phyloP scores from a whole-genome alignment of 1,140 invertebrate species.

The Scylla paramamosain region DNA sequence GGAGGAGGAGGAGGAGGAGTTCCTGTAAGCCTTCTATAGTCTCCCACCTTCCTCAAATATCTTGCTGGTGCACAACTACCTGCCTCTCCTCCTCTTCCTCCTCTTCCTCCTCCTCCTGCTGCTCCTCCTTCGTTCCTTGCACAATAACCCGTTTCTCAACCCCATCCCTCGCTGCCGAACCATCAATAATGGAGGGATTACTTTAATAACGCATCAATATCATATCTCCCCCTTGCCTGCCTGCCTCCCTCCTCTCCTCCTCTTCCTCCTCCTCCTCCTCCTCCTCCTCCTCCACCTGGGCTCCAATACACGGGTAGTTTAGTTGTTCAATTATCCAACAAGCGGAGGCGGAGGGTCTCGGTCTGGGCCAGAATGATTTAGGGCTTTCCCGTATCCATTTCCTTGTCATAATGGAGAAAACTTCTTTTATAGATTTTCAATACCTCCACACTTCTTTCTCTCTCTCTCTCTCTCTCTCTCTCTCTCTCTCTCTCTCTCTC shows the following conservation, averaged over 20 bases:
- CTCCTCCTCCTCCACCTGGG: not conserved
- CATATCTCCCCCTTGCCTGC: not conserved
- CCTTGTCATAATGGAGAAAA: conserved; percentile 14
- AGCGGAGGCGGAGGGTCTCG: not conserved
- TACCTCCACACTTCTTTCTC: not conserved
- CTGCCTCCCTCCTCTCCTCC: not conserved
- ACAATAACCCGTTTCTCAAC: not conserved
- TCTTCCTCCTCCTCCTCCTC: not conserved
- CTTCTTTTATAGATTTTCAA: not conserved
- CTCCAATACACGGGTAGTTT: conserved; percentile 14
- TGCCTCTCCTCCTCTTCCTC: not conserved
- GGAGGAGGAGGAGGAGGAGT: not conserved
- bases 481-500: not conserved
- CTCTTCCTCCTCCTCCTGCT: not conserved
- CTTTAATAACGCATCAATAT: conserved; percentile 56
- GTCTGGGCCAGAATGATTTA: not conserved
- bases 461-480: not conserved
- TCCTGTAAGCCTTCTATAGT: too few species aligned
- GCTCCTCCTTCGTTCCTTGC: not conserved
- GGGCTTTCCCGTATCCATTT: conserved; percentile 1
- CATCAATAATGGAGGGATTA: conserved; percentile 49
- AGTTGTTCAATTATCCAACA: conserved; percentile 13
- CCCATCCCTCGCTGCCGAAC: not conserved
- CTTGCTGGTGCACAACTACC: not conserved
- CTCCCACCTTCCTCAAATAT: not conserved